phyloP scores from a whole-genome alignment of 2,888 invertebrate genomes.

The Drosophila imparisetae region DNA sequence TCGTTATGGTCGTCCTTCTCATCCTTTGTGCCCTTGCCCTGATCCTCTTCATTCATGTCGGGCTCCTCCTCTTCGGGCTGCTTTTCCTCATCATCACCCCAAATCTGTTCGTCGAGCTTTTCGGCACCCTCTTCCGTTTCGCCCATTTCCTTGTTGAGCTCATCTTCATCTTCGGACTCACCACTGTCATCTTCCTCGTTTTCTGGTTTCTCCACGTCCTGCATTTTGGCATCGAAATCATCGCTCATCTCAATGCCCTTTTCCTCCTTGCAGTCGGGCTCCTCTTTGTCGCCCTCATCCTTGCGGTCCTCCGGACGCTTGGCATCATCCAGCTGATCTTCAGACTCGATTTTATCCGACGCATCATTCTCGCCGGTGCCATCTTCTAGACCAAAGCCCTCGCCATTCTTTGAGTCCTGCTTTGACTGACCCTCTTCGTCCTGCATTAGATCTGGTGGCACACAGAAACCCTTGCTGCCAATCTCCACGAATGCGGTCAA shows the following conservation, averaged over 20 bases:
- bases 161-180: slow-evolving; percentile 89
- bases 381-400: slow-evolving; percentile 95
- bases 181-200: slow-evolving; percentile 87
- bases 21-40: slow-evolving; percentile 90
- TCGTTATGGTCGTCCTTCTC: slow-evolving; percentile 87
- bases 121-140: slow-evolving; percentile 95
- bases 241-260: slow-evolving; percentile 98
- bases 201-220: slow-evolving; percentile 89
- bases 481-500: slow-evolving; percentile 94
- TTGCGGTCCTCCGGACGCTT: slow-evolving; percentile 89
- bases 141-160: slow-evolving; percentile 98
- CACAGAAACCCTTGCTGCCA: slow-evolving; percentile 95
- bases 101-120: slow-evolving; percentile 91
- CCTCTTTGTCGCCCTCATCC: slow-evolving; percentile 88
- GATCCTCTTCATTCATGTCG: slow-evolving; percentile 87
- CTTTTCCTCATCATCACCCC: slow-evolving; percentile 94
- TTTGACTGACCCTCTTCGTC: slow-evolving; percentile 88
- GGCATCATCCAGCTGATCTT: slow-evolving; percentile 97
- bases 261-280: slow-evolving; percentile 93
- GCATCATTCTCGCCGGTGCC: slow-evolving; percentile 95
- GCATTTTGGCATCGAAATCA: slow-evolving; percentile 91
- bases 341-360: slow-evolving; percentile 92
- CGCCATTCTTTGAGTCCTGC: slow-evolving; percentile 86
- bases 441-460: slow-evolving; percentile 93
- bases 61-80: slow-evolving; percentile 88